A percentile compares a stretch with the other conserved stretches of the same genome.
phyloP scores from a whole-genome alignment of 2,113 vertebrate species.

The Callaeas wilsoni region DNA sequence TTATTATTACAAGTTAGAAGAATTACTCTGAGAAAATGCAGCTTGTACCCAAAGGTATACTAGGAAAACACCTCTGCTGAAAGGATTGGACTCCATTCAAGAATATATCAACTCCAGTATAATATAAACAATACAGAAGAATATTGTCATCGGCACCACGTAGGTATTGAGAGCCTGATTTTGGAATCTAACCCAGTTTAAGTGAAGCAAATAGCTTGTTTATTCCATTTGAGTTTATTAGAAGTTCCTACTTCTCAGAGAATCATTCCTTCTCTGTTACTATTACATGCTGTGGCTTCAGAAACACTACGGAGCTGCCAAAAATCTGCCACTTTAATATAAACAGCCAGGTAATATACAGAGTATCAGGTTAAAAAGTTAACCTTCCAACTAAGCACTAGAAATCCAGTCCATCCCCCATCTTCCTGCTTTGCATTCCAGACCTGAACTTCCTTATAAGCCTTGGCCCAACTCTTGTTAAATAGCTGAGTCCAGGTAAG shows the following conservation, averaged over 20 bases:
- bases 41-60: neutral
- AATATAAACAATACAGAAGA: neutral
- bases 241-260: neutral
- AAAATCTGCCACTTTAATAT: neutral
- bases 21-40: neutral
- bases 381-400: neutral
- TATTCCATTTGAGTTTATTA: neutral
- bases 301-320: neutral
- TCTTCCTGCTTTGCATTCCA: conserved; percentile 17
- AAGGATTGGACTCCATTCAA: neutral
- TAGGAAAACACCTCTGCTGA: neutral
- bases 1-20: neutral
- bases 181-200: neutral
- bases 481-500: conserved; percentile 6
- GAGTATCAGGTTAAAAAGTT: neutral
- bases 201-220: neutral
- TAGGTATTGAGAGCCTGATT: neutral
- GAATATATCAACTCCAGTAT: neutral
- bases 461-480: neutral
- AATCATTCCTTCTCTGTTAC: neutral
- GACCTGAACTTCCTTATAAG: neutral
- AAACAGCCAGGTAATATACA: neutral
- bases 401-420: conserved; percentile 21
- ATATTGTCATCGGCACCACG: neutral
- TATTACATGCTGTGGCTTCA: neutral